Conservation (phyloP, 2,888 invertebrate species). For the Cepaea hortensis region DNA sequence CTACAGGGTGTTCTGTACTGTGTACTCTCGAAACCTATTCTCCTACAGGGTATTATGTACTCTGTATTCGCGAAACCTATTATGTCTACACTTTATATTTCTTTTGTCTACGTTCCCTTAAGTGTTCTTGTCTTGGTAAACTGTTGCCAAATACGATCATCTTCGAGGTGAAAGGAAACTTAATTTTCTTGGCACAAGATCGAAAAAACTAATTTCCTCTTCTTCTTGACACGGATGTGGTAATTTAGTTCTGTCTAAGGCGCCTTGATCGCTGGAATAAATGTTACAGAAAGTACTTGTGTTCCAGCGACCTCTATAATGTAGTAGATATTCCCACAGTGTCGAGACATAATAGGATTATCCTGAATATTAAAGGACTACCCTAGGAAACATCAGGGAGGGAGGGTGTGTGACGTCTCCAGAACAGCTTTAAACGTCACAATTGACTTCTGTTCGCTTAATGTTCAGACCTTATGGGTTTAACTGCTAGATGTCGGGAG, state of each 20-base stretch:
- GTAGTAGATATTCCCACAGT: neutral
- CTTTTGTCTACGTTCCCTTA: neutral
- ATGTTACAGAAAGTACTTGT: neutral
- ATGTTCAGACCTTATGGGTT: too few species aligned
- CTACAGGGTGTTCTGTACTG: too few species aligned
- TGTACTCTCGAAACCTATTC: too few species aligned
- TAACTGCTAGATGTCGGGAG: too few species aligned
- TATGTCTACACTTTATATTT: neutral
- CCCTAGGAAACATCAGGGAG: neutral
- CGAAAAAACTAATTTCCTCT: neutral
- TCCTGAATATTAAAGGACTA: neutral
- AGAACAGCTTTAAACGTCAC: too few species aligned
- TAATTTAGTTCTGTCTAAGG: slow-evolving; percentile 8
- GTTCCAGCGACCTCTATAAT: neutral
- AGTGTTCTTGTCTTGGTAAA: too few species aligned
- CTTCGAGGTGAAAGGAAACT: neutral
- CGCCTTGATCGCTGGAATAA: neutral
- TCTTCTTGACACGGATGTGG: neutral
- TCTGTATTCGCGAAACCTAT: neutral
- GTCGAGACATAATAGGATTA: neutral
- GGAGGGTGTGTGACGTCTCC: too few species aligned
- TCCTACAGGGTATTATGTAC: too few species aligned
- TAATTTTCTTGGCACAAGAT: neutral
- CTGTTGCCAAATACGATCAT: neutral
- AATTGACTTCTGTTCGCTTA: too few species aligned